Evolutionary conservation across 2,888 invertebrate species (phyloP), one percentile per base, ranked within the genome.

Genomic region (Epinotia ramella): DNA sequence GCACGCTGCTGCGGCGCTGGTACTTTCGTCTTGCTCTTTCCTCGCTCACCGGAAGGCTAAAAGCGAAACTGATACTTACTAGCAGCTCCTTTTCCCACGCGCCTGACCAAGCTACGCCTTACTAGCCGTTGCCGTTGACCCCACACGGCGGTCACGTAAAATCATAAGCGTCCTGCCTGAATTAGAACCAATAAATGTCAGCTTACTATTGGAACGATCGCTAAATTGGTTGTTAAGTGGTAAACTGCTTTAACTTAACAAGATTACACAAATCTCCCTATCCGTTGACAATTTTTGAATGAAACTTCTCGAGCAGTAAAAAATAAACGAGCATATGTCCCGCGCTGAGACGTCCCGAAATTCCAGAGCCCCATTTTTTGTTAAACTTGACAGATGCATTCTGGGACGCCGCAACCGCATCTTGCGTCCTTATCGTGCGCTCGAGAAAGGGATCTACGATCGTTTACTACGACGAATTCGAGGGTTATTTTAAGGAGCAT

Each of bases 221-320:
- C 88, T 89, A 87, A 91, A 91, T 91, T 87, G 85, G 84, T 85
- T 87, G 88, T 89, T 89, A 87, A 89, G 84, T 77, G 82, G 80
- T 85, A 84, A 83, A 87, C 86, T 85, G 85, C 89, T 89, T 87
- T 90, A 87, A 89, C 90, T 85, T 91, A 93, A 93, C 91, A 90
- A 93, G 93, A 93, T 94, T 93, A 94, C 91, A 92, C 91, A 93
- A 94, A 93, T 93, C 91, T 89, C 86, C 81, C 88, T 90, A 89
- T 89, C 85, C 91, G 91, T 88, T 89, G 91, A 91, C 91, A 89
- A 90, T 91, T 93, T 93, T 93, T 94, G 93, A 94, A 94, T 94
- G 94, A 93, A 93, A 86, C 91, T 87, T 87, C 86, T 85, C 86
- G 80, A 81, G 79, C 81, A 80, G 83, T 88, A 88, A 93, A 93